Percentiles rank a stretch among this genome's conserved stretches.
Evolutionary conservation across 2,797 vertebrate genomes (phyloP).

Genomic region (Typhlichthys eigenmanni): DNA sequence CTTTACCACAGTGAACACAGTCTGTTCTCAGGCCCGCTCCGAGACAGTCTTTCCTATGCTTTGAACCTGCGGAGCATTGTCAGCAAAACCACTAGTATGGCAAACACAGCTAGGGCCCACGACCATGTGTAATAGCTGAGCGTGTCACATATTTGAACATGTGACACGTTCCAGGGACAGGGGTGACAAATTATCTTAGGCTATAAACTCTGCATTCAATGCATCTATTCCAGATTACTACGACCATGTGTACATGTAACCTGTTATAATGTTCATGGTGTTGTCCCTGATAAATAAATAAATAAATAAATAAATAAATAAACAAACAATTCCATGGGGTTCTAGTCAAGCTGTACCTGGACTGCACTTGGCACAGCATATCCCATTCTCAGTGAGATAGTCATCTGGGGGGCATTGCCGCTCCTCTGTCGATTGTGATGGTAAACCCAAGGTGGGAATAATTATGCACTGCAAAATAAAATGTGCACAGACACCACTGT

Average conservation of each 20-base stretch:
- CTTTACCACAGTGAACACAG: constrained; percentile 30
- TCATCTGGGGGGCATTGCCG: constrained; percentile 4
- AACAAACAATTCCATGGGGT: too few relatives aligned
- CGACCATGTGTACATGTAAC: too few relatives aligned
- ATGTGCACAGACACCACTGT: not conserved
- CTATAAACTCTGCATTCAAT: too few relatives aligned
- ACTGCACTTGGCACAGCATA: constrained; percentile 74
- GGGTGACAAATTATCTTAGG: too few relatives aligned
- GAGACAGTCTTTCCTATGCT: constrained; percentile 41
- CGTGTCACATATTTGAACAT: not conserved
- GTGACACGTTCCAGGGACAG: too few relatives aligned
- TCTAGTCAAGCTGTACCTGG: constrained; percentile 54
- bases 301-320: too few relatives aligned
- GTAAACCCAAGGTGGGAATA: not conserved
- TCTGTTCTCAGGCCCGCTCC: not conserved
- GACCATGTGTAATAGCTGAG: not conserved
- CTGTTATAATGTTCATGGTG: too few relatives aligned
- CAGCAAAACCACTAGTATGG: not conserved
- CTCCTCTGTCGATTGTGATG: not conserved
- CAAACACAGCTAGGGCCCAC: not conserved
- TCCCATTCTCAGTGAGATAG: not conserved
- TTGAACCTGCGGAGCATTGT: constrained; percentile 65
- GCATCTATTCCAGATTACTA: too few relatives aligned
- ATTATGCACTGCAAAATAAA: constrained; percentile 45
- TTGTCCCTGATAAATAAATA: too few relatives aligned